phyloP scores from a whole-genome alignment of 2,888 invertebrate species.

The Brenthis ino region DNA sequence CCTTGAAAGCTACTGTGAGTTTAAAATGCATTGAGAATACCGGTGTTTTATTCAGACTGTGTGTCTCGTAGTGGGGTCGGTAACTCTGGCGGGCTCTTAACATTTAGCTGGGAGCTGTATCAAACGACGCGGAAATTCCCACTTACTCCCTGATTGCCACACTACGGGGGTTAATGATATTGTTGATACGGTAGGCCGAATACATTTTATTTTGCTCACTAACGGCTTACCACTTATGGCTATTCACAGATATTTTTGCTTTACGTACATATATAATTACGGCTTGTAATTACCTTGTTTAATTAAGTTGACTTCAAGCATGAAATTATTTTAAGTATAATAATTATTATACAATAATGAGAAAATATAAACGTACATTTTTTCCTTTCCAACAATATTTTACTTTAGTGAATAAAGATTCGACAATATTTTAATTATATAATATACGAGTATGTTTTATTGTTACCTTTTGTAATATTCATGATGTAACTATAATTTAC shows the following conservation, averaged over 20 bases:
- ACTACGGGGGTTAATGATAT: constrained; percentile 79
- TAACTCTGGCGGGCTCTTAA: constrained; percentile 70
- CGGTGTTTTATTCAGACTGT: constrained; percentile 41
- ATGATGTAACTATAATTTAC: too few relatives aligned
- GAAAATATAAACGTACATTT: not conserved
- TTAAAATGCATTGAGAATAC: not conserved
- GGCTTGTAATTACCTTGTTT: constrained; percentile 17
- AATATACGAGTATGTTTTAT: too few relatives aligned
- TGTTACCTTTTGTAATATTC: too few relatives aligned
- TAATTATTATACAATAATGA: constrained; percentile 1
- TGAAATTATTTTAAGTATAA: not conserved
- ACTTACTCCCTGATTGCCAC: constrained; percentile 80
- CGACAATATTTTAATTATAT: too few relatives aligned
- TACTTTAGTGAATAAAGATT: too few relatives aligned
- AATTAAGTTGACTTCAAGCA: not conserved
- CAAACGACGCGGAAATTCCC: constrained; percentile 81
- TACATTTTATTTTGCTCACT: constrained; percentile 66
- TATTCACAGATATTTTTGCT: constrained; percentile 34
- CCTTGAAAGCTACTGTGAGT: not conserved
- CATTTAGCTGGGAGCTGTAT: constrained; percentile 75
- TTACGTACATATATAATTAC: constrained; percentile 23
- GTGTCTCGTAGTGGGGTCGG: constrained; percentile 53
- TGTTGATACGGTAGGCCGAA: constrained; percentile 77
- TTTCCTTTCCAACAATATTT: too few relatives aligned
- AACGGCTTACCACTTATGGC: constrained; percentile 49